Evolutionary conservation across 2,888 invertebrate species (phyloP).

Genomic region (Bhutanitis thaidina): DNA sequence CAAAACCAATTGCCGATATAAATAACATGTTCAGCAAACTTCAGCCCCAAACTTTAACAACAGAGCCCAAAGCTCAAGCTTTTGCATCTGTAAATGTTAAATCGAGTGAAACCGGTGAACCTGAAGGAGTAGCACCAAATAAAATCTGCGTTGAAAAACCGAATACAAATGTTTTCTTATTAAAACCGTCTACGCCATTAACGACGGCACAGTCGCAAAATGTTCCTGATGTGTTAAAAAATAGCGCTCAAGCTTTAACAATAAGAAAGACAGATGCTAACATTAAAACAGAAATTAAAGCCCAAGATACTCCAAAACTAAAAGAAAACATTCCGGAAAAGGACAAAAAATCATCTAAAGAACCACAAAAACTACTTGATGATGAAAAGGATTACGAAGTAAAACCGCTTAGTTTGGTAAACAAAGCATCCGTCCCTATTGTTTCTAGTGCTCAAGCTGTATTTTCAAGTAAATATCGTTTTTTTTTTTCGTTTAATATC

Average conservation of each 20-base stretch:
- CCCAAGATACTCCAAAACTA: conserved; percentile 36
- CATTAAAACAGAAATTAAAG: conserved; percentile 34
- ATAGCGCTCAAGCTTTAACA: conserved; percentile 29
- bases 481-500: neutral
- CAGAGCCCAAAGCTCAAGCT: conserved; percentile 30
- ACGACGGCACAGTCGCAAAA: conserved; percentile 30
- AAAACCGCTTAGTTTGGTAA: conserved; percentile 39
- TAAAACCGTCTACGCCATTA: conserved; percentile 39
- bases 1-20: conserved; percentile 52
- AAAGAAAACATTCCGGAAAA: conserved; percentile 51
- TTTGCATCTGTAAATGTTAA: conserved; percentile 28
- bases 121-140: conserved; percentile 31
- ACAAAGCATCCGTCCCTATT: conserved; percentile 32
- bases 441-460: conserved; percentile 28
- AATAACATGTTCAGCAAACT: conserved; percentile 49
- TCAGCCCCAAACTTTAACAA: conserved; percentile 35
- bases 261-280: conserved; percentile 33
- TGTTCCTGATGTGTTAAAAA: conserved; percentile 46
- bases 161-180: conserved; percentile 45
- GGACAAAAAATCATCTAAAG: conserved; percentile 18
- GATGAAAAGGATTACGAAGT: conserved; percentile 34
- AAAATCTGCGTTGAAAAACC: conserved; percentile 43
- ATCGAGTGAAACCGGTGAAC: conserved; percentile 62
- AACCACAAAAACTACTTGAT: conserved; percentile 11
- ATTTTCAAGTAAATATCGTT: neutral